phyloP scores from a whole-genome alignment of 2,888 invertebrate species.

The Pyrocoelia pectoralis region DNA sequence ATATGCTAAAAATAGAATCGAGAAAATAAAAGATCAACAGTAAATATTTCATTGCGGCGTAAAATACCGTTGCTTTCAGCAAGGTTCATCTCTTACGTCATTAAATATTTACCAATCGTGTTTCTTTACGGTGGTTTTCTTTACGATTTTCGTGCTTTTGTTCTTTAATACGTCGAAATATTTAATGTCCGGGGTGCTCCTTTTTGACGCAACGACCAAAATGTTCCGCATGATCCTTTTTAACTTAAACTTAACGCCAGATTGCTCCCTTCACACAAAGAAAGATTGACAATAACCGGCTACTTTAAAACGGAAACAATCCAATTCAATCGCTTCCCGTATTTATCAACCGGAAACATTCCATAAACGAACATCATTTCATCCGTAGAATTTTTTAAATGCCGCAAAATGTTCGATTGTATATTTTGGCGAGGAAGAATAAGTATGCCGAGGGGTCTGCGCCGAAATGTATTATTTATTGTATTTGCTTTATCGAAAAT shows the following conservation, averaged over 20 bases:
- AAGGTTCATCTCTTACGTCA: slow-evolving; percentile 29
- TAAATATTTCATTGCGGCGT: slow-evolving; percentile 25
- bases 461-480: too few species aligned
- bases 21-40: slow-evolving; percentile 19
- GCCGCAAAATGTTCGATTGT: not conserved
- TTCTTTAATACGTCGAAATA: slow-evolving; percentile 20
- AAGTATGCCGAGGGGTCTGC: not conserved
- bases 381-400: not conserved
- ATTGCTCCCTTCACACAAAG: too few species aligned
- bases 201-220: too few species aligned
- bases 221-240: too few species aligned
- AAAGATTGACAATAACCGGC: not conserved
- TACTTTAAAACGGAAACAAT: slow-evolving; percentile 22
- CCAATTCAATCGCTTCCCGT: slow-evolving; percentile 28
- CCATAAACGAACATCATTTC: slow-evolving; percentile 23
- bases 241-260: not conserved
- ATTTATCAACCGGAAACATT: slow-evolving; percentile 30
- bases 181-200: slow-evolving; percentile 13
- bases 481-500: too few species aligned
- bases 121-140: slow-evolving; percentile 26
- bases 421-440: not conserved
- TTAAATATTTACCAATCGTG: slow-evolving; percentile 31
- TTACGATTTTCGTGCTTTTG: slow-evolving; percentile 26
- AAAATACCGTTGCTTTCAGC: slow-evolving; percentile 29
- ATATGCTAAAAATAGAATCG: slow-evolving; percentile 22